Base-by-base conservation (phyloP, 2,888 invertebrate genomes). In the Apoderus coryli region DNA sequence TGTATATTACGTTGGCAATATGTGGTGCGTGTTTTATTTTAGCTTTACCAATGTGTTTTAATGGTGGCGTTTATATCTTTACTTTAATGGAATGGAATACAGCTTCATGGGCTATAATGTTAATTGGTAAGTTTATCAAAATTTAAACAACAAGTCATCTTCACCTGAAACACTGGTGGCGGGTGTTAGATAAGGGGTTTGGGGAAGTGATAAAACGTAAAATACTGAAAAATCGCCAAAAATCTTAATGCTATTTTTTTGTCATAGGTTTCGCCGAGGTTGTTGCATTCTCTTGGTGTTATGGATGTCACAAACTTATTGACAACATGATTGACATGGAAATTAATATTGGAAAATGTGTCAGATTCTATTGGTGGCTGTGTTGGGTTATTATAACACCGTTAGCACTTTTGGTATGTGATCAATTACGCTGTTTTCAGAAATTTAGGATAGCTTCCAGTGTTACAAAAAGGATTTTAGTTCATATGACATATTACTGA, bases 51-150 rank as follows among this genome's bases (percentile, higher is more conserved):
- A 76, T 84, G 72, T 75, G 80, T 50, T 77, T 75, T 49, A 64
- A 72, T 43, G 78, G 76, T 3, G 79, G 79, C 7, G 70, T 80
- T 32, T 80, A 72, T 48, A 55, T 80, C 40, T 73, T 80, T 48
- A 75, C 76, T 4, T 49, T 80, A 30, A 63, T 79, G 57, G 78
- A 80, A 55, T 76, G 76, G 72, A 77, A 79, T 53, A 76, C 76
- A 1, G 78, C 78, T 6, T 75, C 76, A 2, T 79, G 77, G 73
- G 77, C 78, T 10, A 72, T 79, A 33, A 57, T 79, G 27, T 58
- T 78, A 33, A 72, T 80, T 46, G 78, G 76, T 37, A 14, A 29
- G n/a, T n/a, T n/a, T n/a, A n/a, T n/a, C n/a, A n/a, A n/a, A n/a
- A n/a, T n/a, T n/a, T n/a, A n/a, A n/a, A n/a, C n/a, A n/a, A n/a